Percentiles rank a stretch among this genome's conserved stretches.
Evolutionary conservation across 1,140 invertebrate species (phyloP).

Genomic region (Rhizoglyphus robini): DNA sequence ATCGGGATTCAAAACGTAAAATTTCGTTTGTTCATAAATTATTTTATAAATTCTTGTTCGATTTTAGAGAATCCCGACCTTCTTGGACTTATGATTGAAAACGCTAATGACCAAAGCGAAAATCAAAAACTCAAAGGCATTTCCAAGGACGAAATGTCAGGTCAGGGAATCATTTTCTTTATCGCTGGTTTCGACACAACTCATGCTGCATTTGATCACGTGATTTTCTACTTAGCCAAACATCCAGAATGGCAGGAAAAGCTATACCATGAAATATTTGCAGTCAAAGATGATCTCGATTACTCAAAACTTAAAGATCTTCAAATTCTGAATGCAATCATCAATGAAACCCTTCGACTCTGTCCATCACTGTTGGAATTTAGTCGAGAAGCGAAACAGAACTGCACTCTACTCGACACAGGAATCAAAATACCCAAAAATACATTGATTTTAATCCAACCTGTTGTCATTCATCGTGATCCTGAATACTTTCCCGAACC

Average conservation of each 20-base stretch:
- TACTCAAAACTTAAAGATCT: constrained; percentile 4
- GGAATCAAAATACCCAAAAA: no score
- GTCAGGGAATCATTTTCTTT: constrained; percentile 51
- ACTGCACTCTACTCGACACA: no score
- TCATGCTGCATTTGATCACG: constrained; percentile 49
- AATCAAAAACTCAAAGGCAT: background rate
- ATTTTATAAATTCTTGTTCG: background rate
- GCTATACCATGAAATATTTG: constrained; percentile 44
- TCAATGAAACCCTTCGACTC: no score
- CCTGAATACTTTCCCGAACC: no score
- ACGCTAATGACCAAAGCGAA: background rate
- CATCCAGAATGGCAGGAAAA: constrained; percentile 46
- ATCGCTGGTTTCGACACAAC: constrained; percentile 62
- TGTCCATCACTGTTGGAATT: constrained; percentile 28
- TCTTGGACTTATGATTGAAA: constrained; percentile 16
- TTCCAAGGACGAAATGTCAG: no score
- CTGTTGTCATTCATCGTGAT: constrained; percentile 27
- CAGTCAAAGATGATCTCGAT: constrained; percentile 10
- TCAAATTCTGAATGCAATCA: constrained; percentile 23
- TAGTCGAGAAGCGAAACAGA: background rate
- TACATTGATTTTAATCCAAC: constrained; percentile 23
- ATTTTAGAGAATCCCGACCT: no score
- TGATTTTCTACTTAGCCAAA: constrained; percentile 49
- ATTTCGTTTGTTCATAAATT: background rate
- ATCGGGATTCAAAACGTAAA: background rate